Base-by-base conservation (phyloP, 2,888 invertebrate species). In the Seira ritae region DNA sequence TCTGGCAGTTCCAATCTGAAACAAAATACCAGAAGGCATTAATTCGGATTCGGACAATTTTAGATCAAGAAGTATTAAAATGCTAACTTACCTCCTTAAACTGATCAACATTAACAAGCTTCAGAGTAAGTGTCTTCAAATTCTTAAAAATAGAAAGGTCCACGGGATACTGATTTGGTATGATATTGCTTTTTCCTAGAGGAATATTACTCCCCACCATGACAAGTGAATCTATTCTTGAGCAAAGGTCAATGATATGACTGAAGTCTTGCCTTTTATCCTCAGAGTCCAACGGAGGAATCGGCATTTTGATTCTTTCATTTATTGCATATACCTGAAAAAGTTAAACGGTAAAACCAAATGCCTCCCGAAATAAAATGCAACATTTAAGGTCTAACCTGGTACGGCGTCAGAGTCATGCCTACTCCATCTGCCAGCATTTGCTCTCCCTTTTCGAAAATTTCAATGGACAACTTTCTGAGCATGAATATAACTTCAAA, bases 401-500 rank as follows among this genome's bases (percentile, higher is more conserved):
- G 94, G 71, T 98, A 91, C 6, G 96, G 95, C 82, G 94, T 94
- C 87, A 97, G 94, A 84, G 93, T 93, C 90, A 95, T 94, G 89
- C 93, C 93, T 10, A n/a, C 62, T 80, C 92, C 92, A 90, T 93
- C 92, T 89, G 93, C 92, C 82, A 96, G 91, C 76, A 95, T 89
- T 50, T 92, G 91, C 90, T 96, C 95, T 12, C 95, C 96, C 91
- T 94, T 94, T 84, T 93, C 92, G 91, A 94, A 96, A 89, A 96
- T 93, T 86, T 94, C 93, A 88, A 95, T 93, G 0, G 98, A 96
- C 90, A 98, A 92, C 90, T 94, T 94, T 91, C 96, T 96, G 17
- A 96, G 92, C 87, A 98, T 91, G 90, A 96, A 97, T 90, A 95
- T 95, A 88, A 97, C 95, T 91, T 98, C 98, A 91, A 97, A 98